Base-by-base conservation (phyloP, 1,140 invertebrate species). In the Chymomyza costata region DNA sequence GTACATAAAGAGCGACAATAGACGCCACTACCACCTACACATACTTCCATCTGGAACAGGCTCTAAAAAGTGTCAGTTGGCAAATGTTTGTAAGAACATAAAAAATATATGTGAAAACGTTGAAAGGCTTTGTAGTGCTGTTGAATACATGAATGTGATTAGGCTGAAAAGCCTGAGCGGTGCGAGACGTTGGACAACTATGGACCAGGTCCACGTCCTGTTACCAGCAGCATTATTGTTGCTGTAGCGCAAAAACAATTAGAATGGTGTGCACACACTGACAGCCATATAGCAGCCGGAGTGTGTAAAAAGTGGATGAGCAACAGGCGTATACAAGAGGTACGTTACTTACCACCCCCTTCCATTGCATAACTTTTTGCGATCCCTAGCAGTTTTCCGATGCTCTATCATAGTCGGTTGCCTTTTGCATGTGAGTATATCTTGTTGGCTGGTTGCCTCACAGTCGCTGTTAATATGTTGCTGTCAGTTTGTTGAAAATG, bases 161-260 rank as follows among this genome's bases (percentile, higher is more conserved):
- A 48, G 58, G 38, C 1, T 16, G 13, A 8, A 10, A 1, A 6
- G 10, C n/a, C n/a, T 6, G 13, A 30, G 17, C n/a, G 8, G 16
- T 19, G 19, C 32, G 8, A 19, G 21, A 34, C 28, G 43, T 25
- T 21, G 45, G 46, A 31, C 18, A 35, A 34, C 21, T 38, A n/a
- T n/a, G n/a, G n/a, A n/a, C n/a, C n/a, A n/a, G n/a, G n/a, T n/a
- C n/a, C n/a, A n/a, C n/a, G n/a, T n/a, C n/a, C n/a, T n/a, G n/a
- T n/a, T n/a, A n/a, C n/a, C n/a, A n/a, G n/a, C n/a, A n/a, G n/a
- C n/a, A n/a, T n/a, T n/a, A n/a, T n/a, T n/a, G n/a, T n/a, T n/a
- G 2, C 44, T 28, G 45, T 31, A 53, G 44, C 52, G 51, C 34
- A 38, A 64, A 74, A 69, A 65, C 56, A 55, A 55, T 76, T 65